A percentile compares a stretch with the other conserved stretches of the same genome.
phyloP scores from a whole-genome alignment of 1,140 invertebrate genomes.

The Sinonovacula constricta region DNA sequence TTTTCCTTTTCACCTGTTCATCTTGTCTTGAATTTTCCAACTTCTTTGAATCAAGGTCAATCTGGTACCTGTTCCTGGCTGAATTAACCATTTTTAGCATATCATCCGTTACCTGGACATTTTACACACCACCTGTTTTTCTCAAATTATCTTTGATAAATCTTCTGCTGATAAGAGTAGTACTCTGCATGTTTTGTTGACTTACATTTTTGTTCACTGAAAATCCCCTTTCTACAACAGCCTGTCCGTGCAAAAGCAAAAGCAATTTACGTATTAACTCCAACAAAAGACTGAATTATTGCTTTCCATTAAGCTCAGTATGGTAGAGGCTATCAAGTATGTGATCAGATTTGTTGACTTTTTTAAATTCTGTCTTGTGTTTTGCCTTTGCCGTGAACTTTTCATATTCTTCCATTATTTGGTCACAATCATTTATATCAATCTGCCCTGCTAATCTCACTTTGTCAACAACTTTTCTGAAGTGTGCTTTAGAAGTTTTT shows the following conservation, averaged over 20 bases:
- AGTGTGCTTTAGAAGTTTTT: slow-evolving; percentile 19
- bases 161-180: not conserved
- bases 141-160: not conserved
- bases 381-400: slow-evolving; percentile 71
- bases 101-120: not conserved
- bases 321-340: slow-evolving; percentile 4
- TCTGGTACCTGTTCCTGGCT: not conserved
- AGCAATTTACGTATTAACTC: not conserved
- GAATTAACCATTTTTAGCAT: not conserved
- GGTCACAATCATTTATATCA: slow-evolving; percentile 32
- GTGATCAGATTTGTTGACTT: not conserved
- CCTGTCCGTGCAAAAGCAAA: not conserved
- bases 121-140: not conserved
- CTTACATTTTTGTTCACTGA: not conserved
- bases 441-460: not conserved
- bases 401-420: slow-evolving; percentile 23
- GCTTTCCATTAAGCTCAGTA: not conserved
- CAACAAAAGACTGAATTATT: not conserved
- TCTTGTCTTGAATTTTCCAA: not conserved
- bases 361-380: not conserved
- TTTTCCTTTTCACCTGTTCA: not conserved
- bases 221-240: not conserved
- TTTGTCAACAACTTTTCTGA: slow-evolving; percentile 26
- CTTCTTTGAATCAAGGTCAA: not conserved
- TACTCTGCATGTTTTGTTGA: not conserved